A percentile compares a stretch with the other conserved stretches of the same genome.
These are phyloP conservation scores for Pipistrellus pipistrellus DNA, from an alignment of 2,797 vertebrate species.

Conservation along the genomic window DNA sequence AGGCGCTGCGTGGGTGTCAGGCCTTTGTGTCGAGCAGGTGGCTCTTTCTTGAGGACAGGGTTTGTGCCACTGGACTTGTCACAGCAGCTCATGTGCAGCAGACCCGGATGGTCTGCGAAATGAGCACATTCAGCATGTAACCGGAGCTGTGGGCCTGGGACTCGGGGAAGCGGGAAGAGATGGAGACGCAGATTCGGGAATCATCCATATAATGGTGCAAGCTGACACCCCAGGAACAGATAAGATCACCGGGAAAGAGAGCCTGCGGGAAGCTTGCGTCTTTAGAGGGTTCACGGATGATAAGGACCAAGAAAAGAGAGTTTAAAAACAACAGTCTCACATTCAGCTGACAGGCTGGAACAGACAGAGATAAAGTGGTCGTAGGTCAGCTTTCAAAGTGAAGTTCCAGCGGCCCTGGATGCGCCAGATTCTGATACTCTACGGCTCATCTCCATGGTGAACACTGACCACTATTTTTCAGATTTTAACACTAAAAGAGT, in stretches of 20 bases:
- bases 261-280: neutral
- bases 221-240: neutral
- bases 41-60: neutral
- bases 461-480: neutral
- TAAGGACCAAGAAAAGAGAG: neutral
- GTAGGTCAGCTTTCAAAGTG: neutral
- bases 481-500: neutral
- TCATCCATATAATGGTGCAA: neutral
- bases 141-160: neutral
- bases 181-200: neutral
- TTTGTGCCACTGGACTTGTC: neutral
- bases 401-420: neutral
- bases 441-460: neutral
- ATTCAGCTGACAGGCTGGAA: neutral
- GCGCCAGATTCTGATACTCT: neutral
- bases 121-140: neutral
- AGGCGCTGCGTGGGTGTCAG: rapidly evolving
- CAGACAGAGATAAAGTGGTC: neutral
- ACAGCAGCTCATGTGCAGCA: neutral
- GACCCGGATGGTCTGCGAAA: neutral
- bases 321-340: constrained; percentile 51
- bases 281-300: neutral
- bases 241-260: neutral
- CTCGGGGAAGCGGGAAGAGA: neutral
- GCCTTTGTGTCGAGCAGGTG: neutral